Evolutionary conservation across 1,140 invertebrate genomes (phyloP), one percentile per base, ranked within the genome.

Genomic region (Drosophila tsacasi): DNA sequence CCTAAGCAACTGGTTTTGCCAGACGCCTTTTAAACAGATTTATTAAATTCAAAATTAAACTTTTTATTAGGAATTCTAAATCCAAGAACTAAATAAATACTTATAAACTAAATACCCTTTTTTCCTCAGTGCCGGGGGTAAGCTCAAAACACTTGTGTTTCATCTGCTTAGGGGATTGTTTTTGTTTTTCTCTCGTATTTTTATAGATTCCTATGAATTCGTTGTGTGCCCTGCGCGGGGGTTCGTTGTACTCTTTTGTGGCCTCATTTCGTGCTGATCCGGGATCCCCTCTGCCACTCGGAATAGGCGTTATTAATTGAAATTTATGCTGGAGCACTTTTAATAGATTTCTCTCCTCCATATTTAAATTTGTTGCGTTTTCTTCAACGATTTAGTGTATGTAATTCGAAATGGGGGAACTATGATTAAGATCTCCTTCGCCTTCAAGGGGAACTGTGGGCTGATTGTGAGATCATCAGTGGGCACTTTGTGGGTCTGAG

Each of bases 261-360:
- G 55, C 71, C 71, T 73, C 55, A 61, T 74, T 74, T 73, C 39
- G 68, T 15, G 30, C 23, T 39, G 67, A 73, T 61, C 46, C 35
- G 30, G 32, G 15, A 21, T 73, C 44, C 23, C 23, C 68, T 58
- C 63, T 57, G 35, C 6, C 49, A 42, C 27, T 37, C 15, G 75
- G 75, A 69, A 82, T 73, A 81, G 84, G 81, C 84, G 72, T 87
- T 68, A 89, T 85, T 90, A 90, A 90, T 90, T 90, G 81, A 90
- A 85, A 90, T 90, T 90, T 90, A 90, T 89, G 85, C 85, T 82
- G 85, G 79, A 63, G 47, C 85, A 90, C 76, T 89, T 90, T 89
- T 85, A 90, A 90, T 90, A 91, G 85, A 90, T 90, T 87, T 57
- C 35, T 23, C 35, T 17, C 35, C 62, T 63, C 46, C 72, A 78